Conservation (phyloP, 2,888 invertebrate species). For the Diogma glabrata region DNA sequence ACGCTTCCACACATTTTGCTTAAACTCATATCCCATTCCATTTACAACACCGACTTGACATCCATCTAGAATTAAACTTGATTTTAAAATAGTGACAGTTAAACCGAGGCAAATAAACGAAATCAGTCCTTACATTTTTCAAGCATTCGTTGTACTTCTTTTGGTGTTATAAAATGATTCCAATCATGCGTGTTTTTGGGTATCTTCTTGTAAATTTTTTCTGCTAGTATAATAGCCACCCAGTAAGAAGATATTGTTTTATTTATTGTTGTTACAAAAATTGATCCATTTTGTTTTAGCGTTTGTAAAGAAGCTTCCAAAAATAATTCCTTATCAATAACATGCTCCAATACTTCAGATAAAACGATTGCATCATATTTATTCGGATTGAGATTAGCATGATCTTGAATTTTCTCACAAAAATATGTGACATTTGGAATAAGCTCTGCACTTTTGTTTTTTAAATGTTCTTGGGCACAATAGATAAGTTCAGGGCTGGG, state of each 20-base stretch:
- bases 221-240: constrained; percentile 59
- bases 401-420: constrained; percentile 39
- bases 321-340: constrained; percentile 58
- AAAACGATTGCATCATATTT: constrained; percentile 72
- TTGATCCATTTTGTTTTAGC: constrained; percentile 55
- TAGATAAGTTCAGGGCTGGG: constrained; percentile 57
- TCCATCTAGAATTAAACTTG: no score
- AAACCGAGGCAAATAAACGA: no score
- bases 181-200: constrained; percentile 86
- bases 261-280: constrained; percentile 59
- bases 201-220: constrained; percentile 58
- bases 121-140: constrained; percentile 68
- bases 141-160: constrained; percentile 58
- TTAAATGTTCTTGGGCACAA: constrained; percentile 51
- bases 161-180: constrained; percentile 75
- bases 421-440: constrained; percentile 25
- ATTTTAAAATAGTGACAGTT: no score
- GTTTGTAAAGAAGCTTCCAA: constrained; percentile 51
- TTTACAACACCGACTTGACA: constrained; percentile 60
- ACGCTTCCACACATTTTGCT: constrained; percentile 67
- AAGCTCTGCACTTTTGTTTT: constrained; percentile 25
- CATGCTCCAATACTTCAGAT: constrained; percentile 87
- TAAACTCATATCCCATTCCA: constrained; percentile 67
- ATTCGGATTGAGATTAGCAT: constrained; percentile 36
- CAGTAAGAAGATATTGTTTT: constrained; percentile 52